These are phyloP conservation scores for Drosophila silvestris DNA, from an alignment of 2,888 invertebrate genomes.

Conservation along the genomic window DNA sequence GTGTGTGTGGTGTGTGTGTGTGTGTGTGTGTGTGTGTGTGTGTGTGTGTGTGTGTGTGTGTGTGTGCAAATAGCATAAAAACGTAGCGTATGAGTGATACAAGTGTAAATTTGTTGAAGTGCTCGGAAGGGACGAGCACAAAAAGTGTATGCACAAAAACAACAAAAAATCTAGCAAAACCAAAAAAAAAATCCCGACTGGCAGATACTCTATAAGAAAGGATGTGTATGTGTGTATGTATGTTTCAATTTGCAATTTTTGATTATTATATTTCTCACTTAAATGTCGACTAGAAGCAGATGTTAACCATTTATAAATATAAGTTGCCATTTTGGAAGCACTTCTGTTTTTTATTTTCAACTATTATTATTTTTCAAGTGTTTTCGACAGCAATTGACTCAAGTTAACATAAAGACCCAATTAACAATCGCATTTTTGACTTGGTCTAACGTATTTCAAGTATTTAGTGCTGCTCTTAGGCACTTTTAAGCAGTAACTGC, in stretches of 20 bases:
- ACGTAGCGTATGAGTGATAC: constrained; percentile 72
- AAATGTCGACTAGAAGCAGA: not conserved
- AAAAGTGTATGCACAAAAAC: constrained; percentile 22
- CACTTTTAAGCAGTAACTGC: not conserved
- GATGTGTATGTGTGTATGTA: not conserved
- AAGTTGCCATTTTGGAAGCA: not conserved
- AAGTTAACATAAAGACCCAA: not conserved
- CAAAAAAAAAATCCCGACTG: constrained; percentile 2
- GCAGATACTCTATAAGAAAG: constrained; percentile 27
- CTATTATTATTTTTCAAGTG: not conserved
- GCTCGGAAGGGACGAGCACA: constrained; percentile 54
- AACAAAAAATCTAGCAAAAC: constrained; percentile 2
- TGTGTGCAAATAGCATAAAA: constrained; percentile 45
- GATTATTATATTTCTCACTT: not conserved
- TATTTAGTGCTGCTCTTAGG: not conserved
- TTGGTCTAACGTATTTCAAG: not conserved
- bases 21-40: constrained; percentile 1
- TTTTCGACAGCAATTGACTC: not conserved
- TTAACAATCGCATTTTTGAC: not conserved
- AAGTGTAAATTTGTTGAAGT: constrained; percentile 79
- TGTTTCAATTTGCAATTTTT: not conserved
- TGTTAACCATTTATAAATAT: not conserved
- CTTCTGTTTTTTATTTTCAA: not conserved
- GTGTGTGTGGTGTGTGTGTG: constrained; percentile 4
- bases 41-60: constrained; percentile 7